Evolutionary conservation across 2,888 invertebrate species (phyloP).

Genomic region (Hypsopygia costalis): DNA sequence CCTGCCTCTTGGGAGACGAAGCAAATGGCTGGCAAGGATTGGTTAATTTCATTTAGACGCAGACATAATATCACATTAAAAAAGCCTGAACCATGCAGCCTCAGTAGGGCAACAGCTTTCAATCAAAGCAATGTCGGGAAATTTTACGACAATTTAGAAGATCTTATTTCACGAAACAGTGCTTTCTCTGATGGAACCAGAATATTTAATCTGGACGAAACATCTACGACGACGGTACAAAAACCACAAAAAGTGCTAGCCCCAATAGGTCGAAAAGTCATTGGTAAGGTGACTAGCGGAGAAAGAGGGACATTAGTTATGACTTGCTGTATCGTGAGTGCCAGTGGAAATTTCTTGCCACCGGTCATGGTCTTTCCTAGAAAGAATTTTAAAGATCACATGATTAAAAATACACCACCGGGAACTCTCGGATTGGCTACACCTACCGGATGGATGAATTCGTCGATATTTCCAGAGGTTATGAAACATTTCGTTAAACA

Average conservation of each 20-base stretch:
- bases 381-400: conserved; percentile 25
- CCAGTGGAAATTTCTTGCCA: conserved; percentile 30
- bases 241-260: conserved; percentile 10
- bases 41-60: conserved; percentile 13
- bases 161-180: conserved; percentile 8
- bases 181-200: conserved; percentile 12
- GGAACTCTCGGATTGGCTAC: conserved; percentile 9
- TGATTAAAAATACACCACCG: conserved; percentile 15
- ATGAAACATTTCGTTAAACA: conserved; percentile 11
- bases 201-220: conserved; percentile 14
- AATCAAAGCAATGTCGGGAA: conserved; percentile 9
- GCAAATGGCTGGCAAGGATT: conserved; percentile 16
- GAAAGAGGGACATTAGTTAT: conserved; percentile 39
- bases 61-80: conserved; percentile 9
- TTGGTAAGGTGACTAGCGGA: conserved; percentile 32
- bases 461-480: conserved; percentile 8
- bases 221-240: conserved; percentile 15
- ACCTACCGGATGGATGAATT: conserved; percentile 11
- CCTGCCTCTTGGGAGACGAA: conserved; percentile 11
- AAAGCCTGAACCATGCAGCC: conserved; percentile 16
- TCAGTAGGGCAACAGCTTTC: conserved; percentile 13
- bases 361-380: conserved; percentile 42
- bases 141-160: conserved; percentile 15
- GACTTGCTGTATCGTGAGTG: conserved; percentile 32
- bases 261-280: conserved; percentile 13